A percentile compares a stretch with the other conserved stretches of the same genome.
phyloP scores from a whole-genome alignment of 1,140 invertebrate species.

The Drosophila saltans region DNA sequence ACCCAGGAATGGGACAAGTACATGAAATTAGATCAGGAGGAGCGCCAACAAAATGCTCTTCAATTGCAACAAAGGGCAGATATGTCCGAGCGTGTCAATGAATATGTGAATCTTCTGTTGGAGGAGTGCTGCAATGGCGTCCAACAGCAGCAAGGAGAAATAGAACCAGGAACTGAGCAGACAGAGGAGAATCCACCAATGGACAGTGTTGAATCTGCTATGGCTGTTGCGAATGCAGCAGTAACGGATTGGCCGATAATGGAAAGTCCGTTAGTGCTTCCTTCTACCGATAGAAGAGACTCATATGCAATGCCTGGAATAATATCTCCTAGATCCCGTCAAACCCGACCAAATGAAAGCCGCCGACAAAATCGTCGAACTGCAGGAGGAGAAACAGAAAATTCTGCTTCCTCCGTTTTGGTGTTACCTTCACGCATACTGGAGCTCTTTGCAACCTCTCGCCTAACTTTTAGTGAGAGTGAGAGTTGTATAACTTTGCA shows the following conservation, averaged over 20 bases:
- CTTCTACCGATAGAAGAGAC: neutral
- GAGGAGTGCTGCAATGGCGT: neutral
- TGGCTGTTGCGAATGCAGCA: too few species aligned
- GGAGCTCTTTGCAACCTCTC: neutral
- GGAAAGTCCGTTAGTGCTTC: neutral
- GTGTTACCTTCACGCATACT: neutral
- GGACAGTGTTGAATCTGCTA: neutral
- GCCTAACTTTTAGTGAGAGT: neutral
- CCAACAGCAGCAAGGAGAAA: neutral
- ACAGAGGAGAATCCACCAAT: neutral
- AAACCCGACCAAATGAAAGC: neutral
- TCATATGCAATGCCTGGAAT: neutral
- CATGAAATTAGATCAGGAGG: neutral
- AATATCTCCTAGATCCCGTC: neutral
- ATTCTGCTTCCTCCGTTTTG: neutral
- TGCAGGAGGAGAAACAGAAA: neutral
- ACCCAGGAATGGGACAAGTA: slow-evolving; percentile 7
- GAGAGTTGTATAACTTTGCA: neutral
- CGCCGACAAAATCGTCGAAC: too few species aligned
- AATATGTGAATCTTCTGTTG: slow-evolving; percentile 30
- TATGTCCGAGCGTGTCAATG: slow-evolving; percentile 21
- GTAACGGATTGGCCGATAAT: too few species aligned
- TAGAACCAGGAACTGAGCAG: neutral
- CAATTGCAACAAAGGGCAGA: neutral
- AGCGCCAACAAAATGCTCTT: neutral